Evolutionary conservation across 1,140 invertebrate genomes (phyloP).

Genomic region (Diachasma alloeum): DNA sequence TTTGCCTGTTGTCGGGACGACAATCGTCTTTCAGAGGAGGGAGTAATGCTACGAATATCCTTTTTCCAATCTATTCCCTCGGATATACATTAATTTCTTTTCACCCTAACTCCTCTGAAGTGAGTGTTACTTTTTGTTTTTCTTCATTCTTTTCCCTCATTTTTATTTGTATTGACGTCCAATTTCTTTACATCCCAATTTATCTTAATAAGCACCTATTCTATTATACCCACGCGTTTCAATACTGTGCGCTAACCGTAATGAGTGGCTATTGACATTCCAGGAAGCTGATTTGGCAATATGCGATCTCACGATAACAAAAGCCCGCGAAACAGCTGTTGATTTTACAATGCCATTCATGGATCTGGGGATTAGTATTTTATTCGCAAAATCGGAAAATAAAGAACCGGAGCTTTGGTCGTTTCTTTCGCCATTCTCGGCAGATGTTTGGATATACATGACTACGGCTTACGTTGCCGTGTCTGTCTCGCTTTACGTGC

Average conservation of each 20-base stretch:
- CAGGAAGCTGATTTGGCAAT: slow-evolving; percentile 91
- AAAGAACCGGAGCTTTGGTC: slow-evolving; percentile 82
- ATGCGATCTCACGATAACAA: slow-evolving; percentile 92
- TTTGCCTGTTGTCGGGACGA: too few relatives aligned
- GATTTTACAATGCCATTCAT: slow-evolving; percentile 94
- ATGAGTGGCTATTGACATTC: background rate
- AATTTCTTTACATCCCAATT: too few relatives aligned
- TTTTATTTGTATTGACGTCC: too few relatives aligned
- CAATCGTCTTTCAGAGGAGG: too few relatives aligned
- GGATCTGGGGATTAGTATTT: slow-evolving; percentile 85
- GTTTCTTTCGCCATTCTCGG: slow-evolving; percentile 86
- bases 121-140: too few relatives aligned
- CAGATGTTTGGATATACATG: slow-evolving; percentile 94
- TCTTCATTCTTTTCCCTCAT: too few relatives aligned
- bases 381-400: slow-evolving; percentile 77
- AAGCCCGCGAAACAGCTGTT: slow-evolving; percentile 81
- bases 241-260: background rate
- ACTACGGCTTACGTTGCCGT: slow-evolving; percentile 86
- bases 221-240: too few relatives aligned
- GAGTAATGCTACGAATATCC: too few relatives aligned
- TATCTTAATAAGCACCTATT: too few relatives aligned
- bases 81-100: too few relatives aligned
- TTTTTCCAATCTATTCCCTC: too few relatives aligned
- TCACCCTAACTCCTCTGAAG: too few relatives aligned
- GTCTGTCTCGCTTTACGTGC: slow-evolving; percentile 83